phyloP scores from a whole-genome alignment of 2,888 invertebrate genomes.

The Brachyopa scutellaris region DNA sequence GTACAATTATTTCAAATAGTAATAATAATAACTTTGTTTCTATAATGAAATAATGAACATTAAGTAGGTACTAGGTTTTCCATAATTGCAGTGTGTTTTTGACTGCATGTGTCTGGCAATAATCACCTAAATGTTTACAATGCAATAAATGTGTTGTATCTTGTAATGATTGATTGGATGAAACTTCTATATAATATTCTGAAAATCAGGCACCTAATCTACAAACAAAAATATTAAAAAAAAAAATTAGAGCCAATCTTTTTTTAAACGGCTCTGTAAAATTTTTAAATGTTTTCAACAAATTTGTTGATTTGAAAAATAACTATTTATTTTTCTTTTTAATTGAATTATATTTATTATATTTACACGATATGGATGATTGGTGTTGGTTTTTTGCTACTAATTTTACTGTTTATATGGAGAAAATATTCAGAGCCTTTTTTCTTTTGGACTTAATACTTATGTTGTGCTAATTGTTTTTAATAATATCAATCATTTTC shows the following conservation, averaged over 20 bases:
- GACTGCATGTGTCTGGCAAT: slow-evolving; percentile 53
- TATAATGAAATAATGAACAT: slow-evolving; percentile 49
- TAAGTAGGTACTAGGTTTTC: slow-evolving; percentile 57
- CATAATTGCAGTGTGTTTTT: slow-evolving; percentile 51
- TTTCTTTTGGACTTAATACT: slow-evolving; percentile 48
- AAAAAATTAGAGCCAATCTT: background rate
- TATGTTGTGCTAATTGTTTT: slow-evolving; percentile 59
- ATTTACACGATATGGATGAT: slow-evolving; percentile 70
- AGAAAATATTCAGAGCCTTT: slow-evolving; percentile 60
- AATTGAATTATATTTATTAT: slow-evolving; percentile 33
- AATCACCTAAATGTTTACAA: slow-evolving; percentile 51
- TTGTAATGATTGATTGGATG: slow-evolving; percentile 9
- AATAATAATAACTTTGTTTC: slow-evolving; percentile 54
- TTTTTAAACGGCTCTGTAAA: slow-evolving; percentile 1
- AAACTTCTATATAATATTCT: background rate
- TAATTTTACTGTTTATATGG: slow-evolving; percentile 36
- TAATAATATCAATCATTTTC: slow-evolving; percentile 58
- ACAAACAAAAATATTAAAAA: slow-evolving; percentile 14
- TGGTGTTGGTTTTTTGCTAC: slow-evolving; percentile 20
- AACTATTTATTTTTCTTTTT: slow-evolving; percentile 13
- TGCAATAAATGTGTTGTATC: slow-evolving; percentile 8
- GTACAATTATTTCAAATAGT: slow-evolving; percentile 57
- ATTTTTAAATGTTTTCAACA: background rate
- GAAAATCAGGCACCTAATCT: slow-evolving; percentile 51
- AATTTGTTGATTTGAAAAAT: slow-evolving; percentile 14